Evolutionary conservation across 2,888 invertebrate species (phyloP), one percentile per base, ranked within the genome.

Genomic region (Graphium colonna): DNA sequence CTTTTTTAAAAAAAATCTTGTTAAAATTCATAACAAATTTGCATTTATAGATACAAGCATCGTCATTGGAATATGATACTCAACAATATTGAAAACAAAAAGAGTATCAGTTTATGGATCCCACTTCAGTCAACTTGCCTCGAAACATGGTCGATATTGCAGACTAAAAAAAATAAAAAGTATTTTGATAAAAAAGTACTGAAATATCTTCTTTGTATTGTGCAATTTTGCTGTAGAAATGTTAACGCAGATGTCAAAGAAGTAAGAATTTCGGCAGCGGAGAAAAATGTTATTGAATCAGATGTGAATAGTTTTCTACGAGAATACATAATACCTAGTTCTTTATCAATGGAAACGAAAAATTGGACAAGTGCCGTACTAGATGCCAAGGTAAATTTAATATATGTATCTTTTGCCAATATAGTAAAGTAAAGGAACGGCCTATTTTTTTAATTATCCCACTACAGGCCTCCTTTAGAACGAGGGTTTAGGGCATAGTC

Each of bases 11-110:
- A 28, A 28, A 4, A 28, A 28, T 28, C 8, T 7, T 28, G 8
- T 4, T 28, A 28, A 21, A 21, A 21, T 2, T 21, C 21, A 21
- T 21, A 5, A 21, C 21, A 21, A 21, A 21, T 3, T 21, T 21
- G 2, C 21, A 3, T 21, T 40, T 18, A 17, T 18, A 87, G 88
- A 59, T 80, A 65, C 53, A 79, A 75, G 62, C 82, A 83, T 52
- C 78, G 86, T 0, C 71, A 70, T 21, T 88, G 87, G 88, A 77
- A 74, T 45, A 77, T 82, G 71, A 83, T 86, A 56, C 40, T 85
- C 5, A 77, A 73, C 56, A 84, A 86, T 53, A 69, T 79, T 54
- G 73, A 77, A 50, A 67, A 67, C 33, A 72, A 69, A 42, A 79
- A 72, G 48, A 52, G 63, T 18, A 62, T 64, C 3, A 72, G 75